A percentile compares a stretch with the other conserved stretches of the same genome.
phyloP scores from a whole-genome alignment of 2,113 vertebrate genomes.

The Sebastes schlegelii region DNA sequence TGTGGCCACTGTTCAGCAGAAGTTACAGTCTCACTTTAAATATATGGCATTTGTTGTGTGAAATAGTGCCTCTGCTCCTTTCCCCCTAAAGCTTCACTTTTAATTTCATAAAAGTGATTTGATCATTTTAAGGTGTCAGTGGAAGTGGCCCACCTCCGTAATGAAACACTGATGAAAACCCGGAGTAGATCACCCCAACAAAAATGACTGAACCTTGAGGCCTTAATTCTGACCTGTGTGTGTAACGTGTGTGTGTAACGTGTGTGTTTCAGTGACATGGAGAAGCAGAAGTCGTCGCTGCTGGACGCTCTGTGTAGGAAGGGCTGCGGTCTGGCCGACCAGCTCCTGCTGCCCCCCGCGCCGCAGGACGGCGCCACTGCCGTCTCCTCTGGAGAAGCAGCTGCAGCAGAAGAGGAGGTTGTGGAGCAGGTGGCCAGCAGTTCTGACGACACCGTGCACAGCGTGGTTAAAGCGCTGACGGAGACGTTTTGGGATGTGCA shows the following conservation, averaged over 20 bases:
- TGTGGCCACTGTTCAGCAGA: background rate
- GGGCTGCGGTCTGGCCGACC: conserved; percentile 93
- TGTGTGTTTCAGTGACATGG: conserved; percentile 91
- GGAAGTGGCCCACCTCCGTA: no score
- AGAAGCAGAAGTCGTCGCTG: conserved; percentile 95
- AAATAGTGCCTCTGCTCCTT: background rate
- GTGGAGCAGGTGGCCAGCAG: conserved; percentile 79
- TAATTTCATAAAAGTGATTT: background rate
- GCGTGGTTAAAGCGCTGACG: conserved; percentile 82
- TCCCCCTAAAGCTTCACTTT: background rate
- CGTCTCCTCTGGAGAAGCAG: conserved; percentile 3
- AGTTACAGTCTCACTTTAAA: background rate
- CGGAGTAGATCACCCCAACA: background rate
- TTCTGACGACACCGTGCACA: conserved; percentile 87
- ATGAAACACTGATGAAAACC: background rate
- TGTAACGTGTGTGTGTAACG: background rate
- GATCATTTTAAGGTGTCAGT: background rate
- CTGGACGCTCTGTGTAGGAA: conserved; percentile 95
- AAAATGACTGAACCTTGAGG: background rate
- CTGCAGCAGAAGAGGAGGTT: conserved; percentile 6
- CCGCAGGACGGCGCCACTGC: conserved; percentile 87
- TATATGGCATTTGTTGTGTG: background rate
- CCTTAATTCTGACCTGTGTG: background rate
- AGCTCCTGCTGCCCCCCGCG: conserved; percentile 85
- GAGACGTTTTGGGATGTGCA: conserved; percentile 96